Conservation (phyloP, 2,888 invertebrate genomes). For the Pseudanteris insignis region DNA sequence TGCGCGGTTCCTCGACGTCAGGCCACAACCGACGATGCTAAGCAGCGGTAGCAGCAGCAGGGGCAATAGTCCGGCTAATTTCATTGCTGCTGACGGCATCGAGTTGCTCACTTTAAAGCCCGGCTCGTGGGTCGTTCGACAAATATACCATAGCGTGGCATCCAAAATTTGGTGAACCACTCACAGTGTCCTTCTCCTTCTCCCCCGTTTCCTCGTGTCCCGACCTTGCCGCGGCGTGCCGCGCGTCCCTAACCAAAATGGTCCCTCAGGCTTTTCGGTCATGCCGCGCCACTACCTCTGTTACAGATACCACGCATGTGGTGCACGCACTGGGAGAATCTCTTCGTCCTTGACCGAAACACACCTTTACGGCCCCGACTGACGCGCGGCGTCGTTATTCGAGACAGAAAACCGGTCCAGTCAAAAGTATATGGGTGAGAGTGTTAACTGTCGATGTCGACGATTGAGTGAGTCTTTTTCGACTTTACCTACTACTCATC, state of each 20-base stretch:
- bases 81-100: slow-evolving; percentile 18
- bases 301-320: slow-evolving; percentile 22
- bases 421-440: slow-evolving; percentile 32
- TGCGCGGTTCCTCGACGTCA: slow-evolving; percentile 4
- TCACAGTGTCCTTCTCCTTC: slow-evolving; percentile 33
- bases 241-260: slow-evolving; percentile 18
- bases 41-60: slow-evolving; percentile 9
- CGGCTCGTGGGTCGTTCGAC: slow-evolving; percentile 24
- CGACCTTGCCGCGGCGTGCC: slow-evolving; percentile 33
- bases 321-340: slow-evolving; percentile 10
- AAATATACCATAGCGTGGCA: slow-evolving; percentile 35
- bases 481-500: slow-evolving; percentile 36
- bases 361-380: slow-evolving; percentile 10
- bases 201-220: slow-evolving; percentile 9
- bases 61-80: slow-evolving; percentile 12
- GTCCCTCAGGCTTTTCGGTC: slow-evolving; percentile 27
- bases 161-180: slow-evolving; percentile 31
- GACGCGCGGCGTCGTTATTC: slow-evolving; percentile 6
- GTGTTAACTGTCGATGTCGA: slow-evolving; percentile 42
- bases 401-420: slow-evolving; percentile 28
- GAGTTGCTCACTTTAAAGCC: slow-evolving; percentile 14
- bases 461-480: slow-evolving; percentile 38
- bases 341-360: slow-evolving; percentile 35
- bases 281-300: slow-evolving; percentile 23
- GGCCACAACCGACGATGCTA: slow-evolving; percentile 13